Evolutionary conservation across 2,797 vertebrate species (phyloP), one percentile per base, ranked within the genome.

Genomic region (Graptemys geographica): DNA sequence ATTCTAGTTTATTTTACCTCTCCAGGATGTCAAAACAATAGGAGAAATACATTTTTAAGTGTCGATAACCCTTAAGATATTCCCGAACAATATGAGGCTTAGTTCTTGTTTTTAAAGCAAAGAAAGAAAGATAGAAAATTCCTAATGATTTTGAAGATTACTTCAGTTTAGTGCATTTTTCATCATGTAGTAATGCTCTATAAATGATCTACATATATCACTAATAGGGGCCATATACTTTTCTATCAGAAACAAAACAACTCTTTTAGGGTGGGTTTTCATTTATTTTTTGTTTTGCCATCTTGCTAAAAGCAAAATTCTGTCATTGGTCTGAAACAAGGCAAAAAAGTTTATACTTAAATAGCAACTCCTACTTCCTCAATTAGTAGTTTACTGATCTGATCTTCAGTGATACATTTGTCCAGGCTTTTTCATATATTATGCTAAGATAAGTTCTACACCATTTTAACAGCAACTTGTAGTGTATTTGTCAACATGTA

Each of bases 71-170:
- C 90, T 44, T 89, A 87, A 97, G 93, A 91, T 37, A 96, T 93
- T 93, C 91, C 95, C 89, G 83, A 93, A 91, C 79, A 95, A 94
- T 88, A 51, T 94, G 90, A 62, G 89, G 74, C 79, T 87, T 81
- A 56, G 83, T 53, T n/a, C 31, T 59, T 28, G 5, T 41, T 81
- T 85, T 62, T 83, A 16, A 80, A 19, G 27, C 52, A 79, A 51
- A 79, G 79, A 47, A 91, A 94, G 83, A 86, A 56, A 51, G 62
- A 93, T n/a, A 74, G 59, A 92, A 88, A 84, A 65, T 15, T 31
- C 79, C 49, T 33, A 10, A 55, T 3, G 52, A 81, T 85, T 83
- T 5, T 2, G 51, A 87, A 27, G 27, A 55, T 72, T 59, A 44
- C 4, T 83, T 84, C n/a, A 44, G 21, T 81, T 81, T 28, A 81